Base-by-base conservation (phyloP, 2,113 vertebrate species). In the Stegostoma tigrinum region DNA sequence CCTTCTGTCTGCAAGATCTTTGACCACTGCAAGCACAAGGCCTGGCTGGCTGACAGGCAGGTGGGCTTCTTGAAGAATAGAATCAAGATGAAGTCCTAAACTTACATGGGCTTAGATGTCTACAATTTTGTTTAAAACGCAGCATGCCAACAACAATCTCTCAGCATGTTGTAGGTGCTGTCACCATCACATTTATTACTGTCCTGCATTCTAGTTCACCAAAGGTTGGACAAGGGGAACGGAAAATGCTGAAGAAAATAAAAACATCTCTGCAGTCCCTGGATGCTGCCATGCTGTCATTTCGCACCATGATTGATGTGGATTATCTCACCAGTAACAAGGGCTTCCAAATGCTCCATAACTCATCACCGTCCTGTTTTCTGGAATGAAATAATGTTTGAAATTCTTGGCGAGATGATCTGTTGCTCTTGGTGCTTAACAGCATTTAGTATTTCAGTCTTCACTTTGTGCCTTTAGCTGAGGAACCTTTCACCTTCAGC, bases 241-340 rank as follows among this genome's bases (percentile, higher is more conserved):
- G 55, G 61, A 66, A 66, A 66, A 93, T 83, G 80, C 42, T 83
- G 21, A 83, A 38, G 15, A 19, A 83, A 83, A 83, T 93, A 17
- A 93, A 93, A 64, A n/a, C 30, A 64, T n/a, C 30, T 23, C n/a
- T 34, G n/a, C 34, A 66, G 89, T 67, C 17, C 89, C 66, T n/a
- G 5, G 87, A 34, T 23, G 61, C 10, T 64, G 87, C 5, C 87
- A 64, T 64, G 52, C 89, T 90, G 55, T 64, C 89, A 93, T 93
- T 93, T 61, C 19, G n/a, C 34, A 45, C 48, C 38, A 38, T 93
- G 61, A 93, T 42, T 21, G 48, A 34, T 61, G 27, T 34, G 52
- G 52, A 90, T 90, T 61, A 90, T 61, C 87, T 83, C 80, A 83
- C 80, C 19, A 21, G 38, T 64, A 55, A 93, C 61, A 93, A 90